Base-by-base conservation (phyloP, 2,113 vertebrate genomes). In the Stomatorhinus ivindoensis region DNA sequence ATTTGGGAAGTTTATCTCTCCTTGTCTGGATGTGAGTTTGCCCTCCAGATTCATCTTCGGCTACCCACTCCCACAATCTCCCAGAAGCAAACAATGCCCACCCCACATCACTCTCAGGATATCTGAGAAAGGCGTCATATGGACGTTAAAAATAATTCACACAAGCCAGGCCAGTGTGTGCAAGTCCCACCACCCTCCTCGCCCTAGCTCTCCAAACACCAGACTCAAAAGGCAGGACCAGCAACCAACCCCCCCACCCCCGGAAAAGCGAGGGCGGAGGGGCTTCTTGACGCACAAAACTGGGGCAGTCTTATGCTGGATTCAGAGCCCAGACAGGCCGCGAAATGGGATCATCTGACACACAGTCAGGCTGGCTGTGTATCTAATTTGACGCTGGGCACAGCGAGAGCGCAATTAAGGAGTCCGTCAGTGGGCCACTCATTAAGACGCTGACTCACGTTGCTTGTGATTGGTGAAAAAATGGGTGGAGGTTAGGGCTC, bases 371-470 rank as follows among this genome's bases (percentile, higher is more conserved):
- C 39, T 83, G 90, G 87, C 90, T 91, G 86, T 88, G 83, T 87
- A 58, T 90, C 90, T 91, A 92, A 93, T 92, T 92, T 90, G 86
- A 13, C 87, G 42, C 39, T 76, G 80, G n/a, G 84, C 84, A 5
- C 21, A n/a, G 4, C 1, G 9, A 86, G 42, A 42, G 44, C 2
- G 3, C 47, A 50, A 86, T 86, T 86, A 86, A 50, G 42, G 46
- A 5, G 44, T 19, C n/a, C 10, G 84, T 51, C 9, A 15, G 10
- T 11, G 39, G 47, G 48, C n/a, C 44, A 15, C n/a, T 51, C n/a
- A n/a, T 86, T 35, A 86, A n/a, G 44, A 5, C 3, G 9, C 13
- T 86, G 84, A 86, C 47, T 86, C 47, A 86, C 4, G 1, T 13
- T 27, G 46, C 27, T 50, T 39, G 69, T 35, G 69, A 76, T 31